A percentile compares a stretch with the other conserved stretches of the same genome.
Conservation (phyloP, 2,888 invertebrate genomes). For the Pollenia griseotomentosa region DNA sequence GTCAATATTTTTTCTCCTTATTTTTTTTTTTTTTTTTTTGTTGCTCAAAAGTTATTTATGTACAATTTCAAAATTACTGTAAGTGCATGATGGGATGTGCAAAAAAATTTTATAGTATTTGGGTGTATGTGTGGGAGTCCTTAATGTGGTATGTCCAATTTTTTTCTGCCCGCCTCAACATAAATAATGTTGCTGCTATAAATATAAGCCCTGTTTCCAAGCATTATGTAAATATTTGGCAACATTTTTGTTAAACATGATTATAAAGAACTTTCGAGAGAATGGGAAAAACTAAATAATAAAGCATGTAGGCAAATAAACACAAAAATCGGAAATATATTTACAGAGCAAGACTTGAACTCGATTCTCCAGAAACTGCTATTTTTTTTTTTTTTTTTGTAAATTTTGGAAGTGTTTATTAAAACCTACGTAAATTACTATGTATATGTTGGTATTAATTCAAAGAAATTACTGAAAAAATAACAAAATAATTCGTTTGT, state of each 20-base stretch:
- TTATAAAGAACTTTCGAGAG: neutral
- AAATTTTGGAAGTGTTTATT: too few relatives aligned
- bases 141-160: neutral
- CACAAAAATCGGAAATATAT: too few relatives aligned
- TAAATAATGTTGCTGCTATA: neutral
- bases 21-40: neutral
- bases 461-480: neutral
- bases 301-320: too few relatives aligned
- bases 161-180: neutral
- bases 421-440: too few relatives aligned
- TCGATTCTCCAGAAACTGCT: too few relatives aligned
- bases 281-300: too few relatives aligned
- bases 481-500: neutral
- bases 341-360: too few relatives aligned
- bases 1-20: neutral
- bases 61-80: constrained; percentile 37
- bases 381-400: too few relatives aligned
- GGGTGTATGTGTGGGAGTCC: neutral
- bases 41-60: neutral
- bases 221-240: neutral
- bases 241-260: neutral
- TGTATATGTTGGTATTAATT: neutral
- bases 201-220: neutral
- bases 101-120: neutral
- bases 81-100: neutral